A percentile compares a stretch with the other conserved stretches of the same genome.
These are phyloP conservation scores for Lycia hirtaria DNA, from an alignment of 2,888 invertebrate genomes.

Conservation along the genomic window DNA sequence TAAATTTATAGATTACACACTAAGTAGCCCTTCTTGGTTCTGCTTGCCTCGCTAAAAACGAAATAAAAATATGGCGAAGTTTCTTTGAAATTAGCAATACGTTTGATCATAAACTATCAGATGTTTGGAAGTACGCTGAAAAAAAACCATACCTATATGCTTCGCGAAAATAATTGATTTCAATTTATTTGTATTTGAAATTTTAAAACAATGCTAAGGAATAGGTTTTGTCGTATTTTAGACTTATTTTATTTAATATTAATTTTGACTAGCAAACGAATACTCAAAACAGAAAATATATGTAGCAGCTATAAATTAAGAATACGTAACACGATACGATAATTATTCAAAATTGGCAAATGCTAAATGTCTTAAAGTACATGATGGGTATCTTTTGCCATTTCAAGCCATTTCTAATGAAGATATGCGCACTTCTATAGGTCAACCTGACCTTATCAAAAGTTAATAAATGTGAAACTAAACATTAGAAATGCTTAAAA, in stretches of 20 bases:
- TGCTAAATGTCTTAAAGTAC: not conserved
- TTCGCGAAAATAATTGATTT: not conserved
- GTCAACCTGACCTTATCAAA: conserved; percentile 15
- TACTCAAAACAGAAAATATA: too few relatives aligned
- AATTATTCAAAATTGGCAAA: not conserved
- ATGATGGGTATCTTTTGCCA: not conserved
- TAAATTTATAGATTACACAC: not conserved
- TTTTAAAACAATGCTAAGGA: not conserved
- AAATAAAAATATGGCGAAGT: not conserved
- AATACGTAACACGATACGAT: not conserved
- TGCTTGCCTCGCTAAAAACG: not conserved
- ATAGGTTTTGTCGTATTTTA: too few relatives aligned
- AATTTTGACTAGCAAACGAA: too few relatives aligned
- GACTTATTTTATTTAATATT: too few relatives aligned
- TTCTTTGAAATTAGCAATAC: too few relatives aligned
- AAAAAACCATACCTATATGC: too few relatives aligned
- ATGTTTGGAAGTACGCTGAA: too few relatives aligned
- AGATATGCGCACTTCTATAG: not conserved
- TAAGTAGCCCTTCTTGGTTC: not conserved
- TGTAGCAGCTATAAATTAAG: too few relatives aligned
- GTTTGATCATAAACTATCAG: too few relatives aligned
- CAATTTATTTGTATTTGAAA: not conserved
- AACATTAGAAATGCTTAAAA: not conserved
- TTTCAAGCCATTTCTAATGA: conserved; percentile 8
- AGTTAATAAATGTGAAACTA: conserved; percentile 8